Evolutionary conservation across 2,113 vertebrate genomes (phyloP).

Genomic region (Archocentrus centrarchus): DNA sequence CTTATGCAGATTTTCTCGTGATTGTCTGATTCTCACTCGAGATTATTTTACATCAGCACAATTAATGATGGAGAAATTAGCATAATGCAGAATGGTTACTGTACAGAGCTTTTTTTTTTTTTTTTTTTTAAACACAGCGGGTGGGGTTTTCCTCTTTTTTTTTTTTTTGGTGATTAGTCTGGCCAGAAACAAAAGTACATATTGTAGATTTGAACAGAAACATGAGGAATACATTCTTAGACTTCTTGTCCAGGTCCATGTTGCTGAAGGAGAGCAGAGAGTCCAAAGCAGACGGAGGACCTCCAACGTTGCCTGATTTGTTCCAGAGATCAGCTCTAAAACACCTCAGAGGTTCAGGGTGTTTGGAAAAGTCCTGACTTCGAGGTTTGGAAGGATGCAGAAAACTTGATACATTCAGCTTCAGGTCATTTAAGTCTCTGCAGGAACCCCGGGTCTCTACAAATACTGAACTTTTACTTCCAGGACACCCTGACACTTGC

Average conservation of each 20-base stretch:
- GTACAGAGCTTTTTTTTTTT: conserved; percentile 28
- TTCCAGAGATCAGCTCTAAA: background rate
- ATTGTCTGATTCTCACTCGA: conserved; percentile 64
- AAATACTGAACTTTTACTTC: conserved; percentile 1
- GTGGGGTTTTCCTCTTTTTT: background rate
- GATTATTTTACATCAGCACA: conserved; percentile 1
- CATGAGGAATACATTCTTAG: conserved; percentile 71
- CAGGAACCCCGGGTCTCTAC: conserved; percentile 35
- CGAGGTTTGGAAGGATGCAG: conserved; percentile 39
- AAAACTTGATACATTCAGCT: conserved; percentile 67
- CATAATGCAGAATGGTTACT: conserved; percentile 18
- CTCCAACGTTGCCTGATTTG: background rate
- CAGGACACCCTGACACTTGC: conserved; percentile 8
- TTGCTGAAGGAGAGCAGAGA: conserved; percentile 32
- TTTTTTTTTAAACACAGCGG: background rate
- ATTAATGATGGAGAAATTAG: conserved; percentile 29
- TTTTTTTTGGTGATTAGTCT: conserved; percentile 27
- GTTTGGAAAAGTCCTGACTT: conserved; percentile 10
- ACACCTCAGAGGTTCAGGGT: conserved; percentile 1
- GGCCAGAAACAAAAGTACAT: conserved; percentile 6
- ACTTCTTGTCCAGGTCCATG: conserved; percentile 50
- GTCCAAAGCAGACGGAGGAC: conserved; percentile 16
- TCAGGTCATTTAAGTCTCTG: conserved; percentile 16
- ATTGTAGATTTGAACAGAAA: conserved; percentile 46
- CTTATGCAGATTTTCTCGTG: conserved; percentile 59